Conservation (phyloP, 2,113 vertebrate species). For the Phaethon lepturus region DNA sequence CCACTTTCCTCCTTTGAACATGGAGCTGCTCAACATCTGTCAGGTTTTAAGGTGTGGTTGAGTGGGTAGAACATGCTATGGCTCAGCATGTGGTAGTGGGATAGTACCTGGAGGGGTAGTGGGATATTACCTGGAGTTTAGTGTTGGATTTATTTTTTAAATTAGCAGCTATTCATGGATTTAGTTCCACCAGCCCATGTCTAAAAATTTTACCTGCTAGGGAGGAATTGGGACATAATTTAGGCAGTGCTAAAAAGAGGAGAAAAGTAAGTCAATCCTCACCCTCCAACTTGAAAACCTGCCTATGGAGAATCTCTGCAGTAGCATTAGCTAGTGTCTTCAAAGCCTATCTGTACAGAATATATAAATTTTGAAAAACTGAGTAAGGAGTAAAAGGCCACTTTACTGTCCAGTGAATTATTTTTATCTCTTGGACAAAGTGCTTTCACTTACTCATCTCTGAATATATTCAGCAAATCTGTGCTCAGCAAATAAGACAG, state of each 20-base stretch:
- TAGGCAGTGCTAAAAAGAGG: not conserved
- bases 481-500: not conserved
- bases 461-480: not conserved
- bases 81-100: not conserved
- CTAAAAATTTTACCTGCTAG: not conserved
- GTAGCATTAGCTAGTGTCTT: not conserved
- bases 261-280: not conserved
- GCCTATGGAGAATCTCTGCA: not conserved
- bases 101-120: not conserved
- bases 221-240: not conserved
- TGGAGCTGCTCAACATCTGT: not conserved
- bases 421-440: not conserved
- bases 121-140: not conserved
- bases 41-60: not conserved
- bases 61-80: not conserved
- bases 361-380: not conserved
- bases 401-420: not conserved
- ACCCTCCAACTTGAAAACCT: not conserved
- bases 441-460: not conserved
- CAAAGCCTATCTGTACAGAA: not conserved
- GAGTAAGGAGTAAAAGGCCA: not conserved
- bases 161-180: not conserved
- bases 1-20: not conserved
- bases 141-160: not conserved
- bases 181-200: not conserved